Evolutionary conservation across 2,113 vertebrate genomes (phyloP), one percentile per base, ranked within the genome.

Genomic region (Serilophus lunatus): DNA sequence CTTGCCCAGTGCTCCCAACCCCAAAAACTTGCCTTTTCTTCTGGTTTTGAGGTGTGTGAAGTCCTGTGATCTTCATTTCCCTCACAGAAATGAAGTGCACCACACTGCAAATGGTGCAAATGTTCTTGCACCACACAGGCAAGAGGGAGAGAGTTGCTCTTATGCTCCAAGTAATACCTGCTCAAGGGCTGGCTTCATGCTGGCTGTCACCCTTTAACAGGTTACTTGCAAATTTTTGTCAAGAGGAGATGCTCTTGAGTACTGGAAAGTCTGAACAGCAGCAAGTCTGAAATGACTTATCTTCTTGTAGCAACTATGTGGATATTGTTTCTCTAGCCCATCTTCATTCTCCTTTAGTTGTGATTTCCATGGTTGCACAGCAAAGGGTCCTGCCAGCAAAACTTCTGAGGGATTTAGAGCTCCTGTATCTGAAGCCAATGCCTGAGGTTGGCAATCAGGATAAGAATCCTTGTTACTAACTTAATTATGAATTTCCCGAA

Each of bases 131-230:
- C 2, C 19, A 20, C 17, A 14, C 4, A 24, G 13, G 18, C 35
- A 33, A 56, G 28, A 79, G 16, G 0, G 10, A 8, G 2, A 36
- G 15, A 25, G 3, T n/a, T 29, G 42, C 44, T 82, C 35, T 63
- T 81, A 8, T 25, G 8, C 18, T 87, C 18, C 38, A 82, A 29
- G 70, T 31, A 54, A 68, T 33, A 60, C 14, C 14, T 64, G 19
- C 18, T 33, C 1, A 3, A 68, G 60, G 14, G 6, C 13, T 91
- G 65, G 10, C 7, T 86, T 40, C 89, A 47, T 0, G 0, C 5
- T 61, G 19, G 6, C 22, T 61, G 24, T 40, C 13, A 7, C 14
- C 49, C 12, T 36, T 50, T 13, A 60, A 40, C 4, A 40, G 13
- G 4, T 83, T 80, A 65, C 26, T 42, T 57, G 18, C 12, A 51